Evolutionary conservation across 2,888 invertebrate species (phyloP).

Genomic region (Gandaritis pyraliata): DNA sequence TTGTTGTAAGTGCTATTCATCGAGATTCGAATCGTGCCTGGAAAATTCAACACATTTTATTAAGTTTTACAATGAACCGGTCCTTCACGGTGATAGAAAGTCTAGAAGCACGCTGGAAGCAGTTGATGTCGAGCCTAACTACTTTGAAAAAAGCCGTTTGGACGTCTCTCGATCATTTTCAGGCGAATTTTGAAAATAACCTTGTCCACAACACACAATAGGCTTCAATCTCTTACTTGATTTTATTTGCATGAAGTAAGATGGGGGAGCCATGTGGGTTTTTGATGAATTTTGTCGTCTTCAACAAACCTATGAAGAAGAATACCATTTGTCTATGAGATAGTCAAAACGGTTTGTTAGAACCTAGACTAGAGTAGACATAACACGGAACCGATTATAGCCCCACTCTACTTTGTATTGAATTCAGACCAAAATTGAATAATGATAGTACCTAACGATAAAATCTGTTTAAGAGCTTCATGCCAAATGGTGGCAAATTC

Average conservation of each 20-base stretch:
- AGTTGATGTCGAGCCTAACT: conserved; percentile 54
- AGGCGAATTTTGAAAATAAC: conserved; percentile 32
- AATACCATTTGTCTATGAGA: conserved; percentile 48
- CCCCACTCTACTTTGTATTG: too few relatives aligned
- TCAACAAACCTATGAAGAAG: conserved; percentile 80
- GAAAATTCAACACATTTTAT: conserved; percentile 28
- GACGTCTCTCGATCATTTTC: conserved; percentile 47
- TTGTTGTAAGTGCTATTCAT: conserved; percentile 81
- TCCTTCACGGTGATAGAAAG: conserved; percentile 29
- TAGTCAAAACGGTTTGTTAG: too few relatives aligned
- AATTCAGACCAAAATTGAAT: too few relatives aligned
- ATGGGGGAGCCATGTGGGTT: conserved; percentile 78
- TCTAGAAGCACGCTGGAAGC: conserved; percentile 41
- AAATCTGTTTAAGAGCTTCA: too few relatives aligned
- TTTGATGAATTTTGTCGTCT: conserved; percentile 79
- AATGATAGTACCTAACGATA: too few relatives aligned
- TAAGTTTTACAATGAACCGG: conserved; percentile 15
- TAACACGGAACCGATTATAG: too few relatives aligned
- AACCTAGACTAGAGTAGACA: neutral
- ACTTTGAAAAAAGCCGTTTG: conserved; percentile 57
- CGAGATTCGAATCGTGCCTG: conserved; percentile 79
- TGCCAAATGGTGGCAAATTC: too few relatives aligned
- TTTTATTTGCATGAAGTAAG: conserved; percentile 81
- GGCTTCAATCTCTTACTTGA: conserved; percentile 73
- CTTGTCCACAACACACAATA: conserved; percentile 52